These are phyloP conservation scores for Catocala nupta DNA, from an alignment of 2,888 invertebrate genomes.

Conservation along the genomic window DNA sequence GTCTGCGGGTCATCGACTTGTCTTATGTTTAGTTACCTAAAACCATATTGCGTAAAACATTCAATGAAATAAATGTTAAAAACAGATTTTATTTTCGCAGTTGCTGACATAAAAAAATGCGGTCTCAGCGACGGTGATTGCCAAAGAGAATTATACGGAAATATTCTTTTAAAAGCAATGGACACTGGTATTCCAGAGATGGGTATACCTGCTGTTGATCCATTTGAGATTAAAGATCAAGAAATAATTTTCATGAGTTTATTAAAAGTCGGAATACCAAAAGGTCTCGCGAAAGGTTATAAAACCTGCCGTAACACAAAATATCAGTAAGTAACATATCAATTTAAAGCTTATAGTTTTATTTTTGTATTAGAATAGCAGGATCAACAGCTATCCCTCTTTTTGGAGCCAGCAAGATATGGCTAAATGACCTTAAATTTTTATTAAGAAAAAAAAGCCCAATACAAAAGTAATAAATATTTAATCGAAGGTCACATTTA, in stretches of 20 bases:
- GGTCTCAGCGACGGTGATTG: constrained; percentile 17
- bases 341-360: no score
- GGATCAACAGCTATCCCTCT: no score
- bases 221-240: constrained; percentile 13
- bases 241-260: constrained; percentile 15
- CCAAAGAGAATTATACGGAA: neutral
- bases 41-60: no score
- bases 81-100: constrained; percentile 17
- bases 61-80: no score
- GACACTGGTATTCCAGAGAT: constrained; percentile 26
- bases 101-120: constrained; percentile 25
- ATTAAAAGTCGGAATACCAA: constrained; percentile 13
- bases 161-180: constrained; percentile 1
- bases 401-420: no score
- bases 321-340: constrained; percentile 35
- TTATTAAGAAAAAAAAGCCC: no score
- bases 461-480: no score
- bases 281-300: constrained; percentile 31
- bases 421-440: no score
- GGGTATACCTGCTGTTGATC: constrained; percentile 25
- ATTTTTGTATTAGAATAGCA: no score
- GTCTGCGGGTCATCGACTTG: no score
- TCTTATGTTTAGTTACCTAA: no score
- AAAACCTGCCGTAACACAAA: constrained; percentile 17
- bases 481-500: no score